These are phyloP conservation scores for Leptinotarsa defecta DNA, from an alignment of 1,140 invertebrate species.

Conservation along the genomic window DNA sequence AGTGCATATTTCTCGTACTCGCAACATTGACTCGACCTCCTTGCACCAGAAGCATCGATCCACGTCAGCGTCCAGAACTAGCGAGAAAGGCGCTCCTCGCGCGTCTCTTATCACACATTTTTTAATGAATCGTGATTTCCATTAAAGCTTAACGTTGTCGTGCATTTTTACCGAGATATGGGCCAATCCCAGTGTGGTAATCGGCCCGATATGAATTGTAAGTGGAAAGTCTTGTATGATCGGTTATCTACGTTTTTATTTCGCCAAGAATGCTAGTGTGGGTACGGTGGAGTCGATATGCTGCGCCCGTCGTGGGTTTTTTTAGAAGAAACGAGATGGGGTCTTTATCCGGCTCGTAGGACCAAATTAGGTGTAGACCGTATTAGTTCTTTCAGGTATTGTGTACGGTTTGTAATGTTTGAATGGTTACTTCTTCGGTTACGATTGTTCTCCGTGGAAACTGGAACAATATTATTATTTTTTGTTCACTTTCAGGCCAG, in stretches of 20 bases:
- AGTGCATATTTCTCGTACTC: constrained; percentile 9
- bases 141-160: constrained; percentile 52
- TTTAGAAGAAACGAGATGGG: no score
- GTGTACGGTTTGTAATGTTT: no score
- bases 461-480: no score
- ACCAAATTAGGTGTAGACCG: no score
- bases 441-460: no score
- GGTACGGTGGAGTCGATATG: neutral
- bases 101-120: constrained; percentile 38
- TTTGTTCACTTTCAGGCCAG: no score
- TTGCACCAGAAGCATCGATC: constrained; percentile 10
- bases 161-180: constrained; percentile 48
- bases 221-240: constrained; percentile 56
- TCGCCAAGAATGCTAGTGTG: constrained; percentile 25
- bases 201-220: constrained; percentile 48
- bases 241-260: constrained; percentile 32
- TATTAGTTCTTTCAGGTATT: no score
- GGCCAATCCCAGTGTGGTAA: constrained; percentile 40
- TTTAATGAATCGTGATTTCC: constrained; percentile 51
- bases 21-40: constrained; percentile 4
- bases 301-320: no score
- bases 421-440: no score
- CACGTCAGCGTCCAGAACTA: constrained; percentile 2
- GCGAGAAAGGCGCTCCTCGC: neutral
- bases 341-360: no score